These are phyloP conservation scores for Microplitis manilae DNA, from an alignment of 2,888 invertebrate species.

Conservation along the genomic window DNA sequence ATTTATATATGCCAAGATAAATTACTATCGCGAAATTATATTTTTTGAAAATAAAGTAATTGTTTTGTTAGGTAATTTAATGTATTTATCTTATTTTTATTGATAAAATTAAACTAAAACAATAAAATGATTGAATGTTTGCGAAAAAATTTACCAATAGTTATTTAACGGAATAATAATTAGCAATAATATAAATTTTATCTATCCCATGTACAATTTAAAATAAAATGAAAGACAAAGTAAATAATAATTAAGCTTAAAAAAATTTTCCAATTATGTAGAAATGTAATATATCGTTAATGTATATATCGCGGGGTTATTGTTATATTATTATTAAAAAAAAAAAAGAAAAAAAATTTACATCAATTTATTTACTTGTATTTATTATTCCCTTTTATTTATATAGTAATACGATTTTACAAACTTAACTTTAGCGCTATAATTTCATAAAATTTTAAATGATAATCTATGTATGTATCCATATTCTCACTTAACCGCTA, in stretches of 20 bases:
- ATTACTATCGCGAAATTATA: neutral
- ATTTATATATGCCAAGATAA: neutral
- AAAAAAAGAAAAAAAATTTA: slow-evolving; percentile 47
- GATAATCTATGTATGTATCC: too few relatives aligned
- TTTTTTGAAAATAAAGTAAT: neutral
- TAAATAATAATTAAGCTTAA: slow-evolving; percentile 40
- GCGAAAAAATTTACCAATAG: too few relatives aligned
- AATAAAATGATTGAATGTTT: too few relatives aligned
- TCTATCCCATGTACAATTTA: slow-evolving; percentile 52
- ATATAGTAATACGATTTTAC: too few relatives aligned
- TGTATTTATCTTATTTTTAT: too few relatives aligned
- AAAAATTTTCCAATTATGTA: slow-evolving; percentile 45
- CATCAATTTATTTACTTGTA: too few relatives aligned
- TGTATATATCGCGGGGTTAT: slow-evolving; percentile 69
- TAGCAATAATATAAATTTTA: slow-evolving; percentile 38
- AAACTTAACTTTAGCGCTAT: too few relatives aligned
- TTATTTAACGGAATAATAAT: neutral
- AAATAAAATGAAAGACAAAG: slow-evolving; percentile 32
- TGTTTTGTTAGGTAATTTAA: slow-evolving; percentile 16
- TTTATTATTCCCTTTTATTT: too few relatives aligned
- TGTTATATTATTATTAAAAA: slow-evolving; percentile 67
- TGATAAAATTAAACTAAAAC: too few relatives aligned
- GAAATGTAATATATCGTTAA: slow-evolving; percentile 68
- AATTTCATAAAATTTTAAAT: too few relatives aligned
- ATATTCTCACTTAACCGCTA: too few relatives aligned